phyloP scores from a whole-genome alignment of 2,888 invertebrate genomes.

The Polia nebulosa region DNA sequence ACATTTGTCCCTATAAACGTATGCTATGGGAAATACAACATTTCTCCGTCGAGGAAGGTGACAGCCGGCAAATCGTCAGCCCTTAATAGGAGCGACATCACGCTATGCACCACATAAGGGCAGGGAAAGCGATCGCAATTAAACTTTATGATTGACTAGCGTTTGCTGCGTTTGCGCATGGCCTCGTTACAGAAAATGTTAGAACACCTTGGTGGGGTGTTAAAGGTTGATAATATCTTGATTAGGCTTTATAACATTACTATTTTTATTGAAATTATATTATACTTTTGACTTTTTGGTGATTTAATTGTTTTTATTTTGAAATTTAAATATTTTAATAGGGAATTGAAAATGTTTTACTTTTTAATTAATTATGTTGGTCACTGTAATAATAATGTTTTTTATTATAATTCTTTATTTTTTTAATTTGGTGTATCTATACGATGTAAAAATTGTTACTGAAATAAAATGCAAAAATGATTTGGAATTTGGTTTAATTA shows the following conservation, averaged over 20 bases:
- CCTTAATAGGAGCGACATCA: conserved; percentile 79
- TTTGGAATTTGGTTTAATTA: too few species aligned
- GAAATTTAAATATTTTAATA: too few species aligned
- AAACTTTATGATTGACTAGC: conserved; percentile 79
- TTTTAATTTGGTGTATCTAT: too few species aligned
- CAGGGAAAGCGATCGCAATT: conserved; percentile 80
- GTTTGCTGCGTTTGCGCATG: conserved; percentile 71
- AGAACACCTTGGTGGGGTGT: background rate
- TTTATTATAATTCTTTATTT: too few species aligned
- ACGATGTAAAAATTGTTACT: too few species aligned
- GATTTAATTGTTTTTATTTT: too few species aligned
- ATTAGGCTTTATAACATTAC: too few species aligned
- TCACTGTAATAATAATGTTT: too few species aligned
- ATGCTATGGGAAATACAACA: conserved; percentile 61
- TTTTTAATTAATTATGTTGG: too few species aligned
- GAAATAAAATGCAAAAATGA: too few species aligned
- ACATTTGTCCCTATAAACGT: conserved; percentile 53
- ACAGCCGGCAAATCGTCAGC: conserved; percentile 75
- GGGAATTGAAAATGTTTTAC: too few species aligned
- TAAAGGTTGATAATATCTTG: conserved; percentile 23
- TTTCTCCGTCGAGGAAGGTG: conserved; percentile 68
- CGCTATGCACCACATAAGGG: conserved; percentile 73
- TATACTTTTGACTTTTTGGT: background rate
- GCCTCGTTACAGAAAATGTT: conserved; percentile 36
- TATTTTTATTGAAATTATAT: too few species aligned